phyloP scores from a whole-genome alignment of 2,888 invertebrate genomes.

The Teleogryllus oceanicus region DNA sequence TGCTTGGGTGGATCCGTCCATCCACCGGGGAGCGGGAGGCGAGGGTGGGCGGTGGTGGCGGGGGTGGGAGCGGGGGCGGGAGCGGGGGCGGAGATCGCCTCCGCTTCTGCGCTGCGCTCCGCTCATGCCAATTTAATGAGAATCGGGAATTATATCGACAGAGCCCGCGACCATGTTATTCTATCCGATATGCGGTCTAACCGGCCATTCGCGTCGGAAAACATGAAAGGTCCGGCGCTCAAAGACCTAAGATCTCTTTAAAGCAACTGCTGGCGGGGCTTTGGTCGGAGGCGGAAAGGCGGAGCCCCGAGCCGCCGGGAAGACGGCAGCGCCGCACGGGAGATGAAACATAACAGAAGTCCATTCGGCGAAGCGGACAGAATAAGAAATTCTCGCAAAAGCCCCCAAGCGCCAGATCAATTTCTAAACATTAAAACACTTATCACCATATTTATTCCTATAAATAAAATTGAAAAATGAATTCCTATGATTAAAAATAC shows the following conservation, averaged over 20 bases:
- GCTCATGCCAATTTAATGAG: slow-evolving; percentile 1
- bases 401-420: too few relatives aligned
- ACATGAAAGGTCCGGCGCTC: slow-evolving; percentile 10
- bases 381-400: too few relatives aligned
- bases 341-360: too few relatives aligned
- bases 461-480: too few relatives aligned
- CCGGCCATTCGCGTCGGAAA: background rate
- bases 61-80: background rate
- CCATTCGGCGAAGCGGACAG: too few relatives aligned
- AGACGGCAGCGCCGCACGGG: too few relatives aligned
- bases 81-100: background rate
- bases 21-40: too few relatives aligned
- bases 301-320: background rate
- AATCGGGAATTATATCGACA: background rate
- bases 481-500: too few relatives aligned
- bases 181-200: background rate
- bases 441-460: too few relatives aligned
- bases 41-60: too few relatives aligned
- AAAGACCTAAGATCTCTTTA: background rate
- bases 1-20: too few relatives aligned
- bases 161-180: background rate
- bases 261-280: background rate
- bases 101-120: background rate
- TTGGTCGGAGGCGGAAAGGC: background rate
- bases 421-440: too few relatives aligned